phyloP scores from a whole-genome alignment of 2,113 vertebrate species.

The Apteryx mantelli region DNA sequence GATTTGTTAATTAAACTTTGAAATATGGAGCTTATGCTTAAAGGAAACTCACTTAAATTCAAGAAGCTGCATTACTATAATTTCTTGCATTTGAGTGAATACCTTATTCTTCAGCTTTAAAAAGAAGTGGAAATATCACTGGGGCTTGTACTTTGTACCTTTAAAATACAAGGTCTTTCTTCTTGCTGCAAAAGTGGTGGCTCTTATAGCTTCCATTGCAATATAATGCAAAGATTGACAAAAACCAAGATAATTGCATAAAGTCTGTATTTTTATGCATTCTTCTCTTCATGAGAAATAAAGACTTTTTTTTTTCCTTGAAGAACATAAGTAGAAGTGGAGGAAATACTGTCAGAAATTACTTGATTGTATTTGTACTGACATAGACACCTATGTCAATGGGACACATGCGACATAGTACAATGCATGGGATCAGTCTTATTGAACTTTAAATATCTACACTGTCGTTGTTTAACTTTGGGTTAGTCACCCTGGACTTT shows the following conservation, averaged over 20 bases:
- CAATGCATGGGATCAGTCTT: background rate
- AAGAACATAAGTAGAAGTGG: background rate
- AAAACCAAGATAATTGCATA: background rate
- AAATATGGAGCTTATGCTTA: background rate
- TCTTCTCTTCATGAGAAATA: background rate
- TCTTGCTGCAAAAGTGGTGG: background rate
- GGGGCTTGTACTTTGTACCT: background rate
- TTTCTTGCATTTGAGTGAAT: background rate
- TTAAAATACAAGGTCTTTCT: background rate
- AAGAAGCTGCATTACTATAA: accelerated
- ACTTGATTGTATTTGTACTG: background rate
- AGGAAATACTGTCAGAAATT: background rate
- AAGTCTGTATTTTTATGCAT: background rate
- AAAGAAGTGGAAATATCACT: background rate
- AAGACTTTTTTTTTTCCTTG: background rate
- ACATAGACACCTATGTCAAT: background rate
- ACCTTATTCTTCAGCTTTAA: background rate
- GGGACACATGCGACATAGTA: background rate
- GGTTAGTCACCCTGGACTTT: background rate
- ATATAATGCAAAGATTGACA: background rate
- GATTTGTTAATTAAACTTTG: background rate
- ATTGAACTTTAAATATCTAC: conserved; percentile 11
- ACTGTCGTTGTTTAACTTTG: background rate
- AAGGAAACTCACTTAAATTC: background rate
- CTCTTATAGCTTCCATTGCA: background rate